A percentile compares a stretch with the other conserved stretches of the same genome.
Conservation (phyloP, 2,797 vertebrate genomes). For the Sebastes glaucus region DNA sequence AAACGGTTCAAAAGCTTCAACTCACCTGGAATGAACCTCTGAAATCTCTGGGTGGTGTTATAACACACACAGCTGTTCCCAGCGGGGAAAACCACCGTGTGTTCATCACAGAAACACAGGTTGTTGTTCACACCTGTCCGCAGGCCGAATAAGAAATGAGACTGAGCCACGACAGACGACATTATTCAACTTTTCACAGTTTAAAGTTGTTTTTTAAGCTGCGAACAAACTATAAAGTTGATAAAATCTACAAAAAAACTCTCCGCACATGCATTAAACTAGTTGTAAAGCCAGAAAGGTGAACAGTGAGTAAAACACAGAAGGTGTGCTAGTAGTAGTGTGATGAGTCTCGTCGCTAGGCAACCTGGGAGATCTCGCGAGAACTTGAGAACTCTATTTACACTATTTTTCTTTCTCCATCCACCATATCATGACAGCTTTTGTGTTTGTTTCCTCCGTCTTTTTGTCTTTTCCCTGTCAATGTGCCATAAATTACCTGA, state of each 20-base stretch:
- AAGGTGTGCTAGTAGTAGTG: rapidly evolving
- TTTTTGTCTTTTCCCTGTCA: not conserved
- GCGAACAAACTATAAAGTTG: too few relatives aligned
- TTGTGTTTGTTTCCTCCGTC: rapidly evolving
- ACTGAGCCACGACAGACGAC: slow-evolving; percentile 79
- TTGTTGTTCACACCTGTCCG: slow-evolving; percentile 85
- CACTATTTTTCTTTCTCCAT: not conserved
- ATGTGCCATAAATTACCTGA: not conserved
- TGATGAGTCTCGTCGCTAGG: slow-evolving; percentile 48
- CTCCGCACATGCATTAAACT: too few relatives aligned
- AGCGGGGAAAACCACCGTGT: slow-evolving; percentile 87
- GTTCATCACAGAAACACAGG: slow-evolving; percentile 89
- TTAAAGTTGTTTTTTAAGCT: not conserved
- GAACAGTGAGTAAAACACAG: too few relatives aligned
- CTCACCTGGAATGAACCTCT: slow-evolving; percentile 91
- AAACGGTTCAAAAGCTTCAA: too few relatives aligned
- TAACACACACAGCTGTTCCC: slow-evolving; percentile 90
- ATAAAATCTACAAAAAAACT: not conserved
- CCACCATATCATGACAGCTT: not conserved
- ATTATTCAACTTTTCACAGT: slow-evolving; percentile 46
- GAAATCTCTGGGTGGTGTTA: slow-evolving; percentile 86
- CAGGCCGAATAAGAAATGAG: slow-evolving; percentile 87
- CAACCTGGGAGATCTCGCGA: slow-evolving; percentile 39
- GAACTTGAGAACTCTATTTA: not conserved
- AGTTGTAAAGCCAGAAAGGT: not conserved